These are phyloP conservation scores for Hydrotaea cyrtoneurina DNA, from an alignment of 2,888 invertebrate species.

Conservation along the genomic window DNA sequence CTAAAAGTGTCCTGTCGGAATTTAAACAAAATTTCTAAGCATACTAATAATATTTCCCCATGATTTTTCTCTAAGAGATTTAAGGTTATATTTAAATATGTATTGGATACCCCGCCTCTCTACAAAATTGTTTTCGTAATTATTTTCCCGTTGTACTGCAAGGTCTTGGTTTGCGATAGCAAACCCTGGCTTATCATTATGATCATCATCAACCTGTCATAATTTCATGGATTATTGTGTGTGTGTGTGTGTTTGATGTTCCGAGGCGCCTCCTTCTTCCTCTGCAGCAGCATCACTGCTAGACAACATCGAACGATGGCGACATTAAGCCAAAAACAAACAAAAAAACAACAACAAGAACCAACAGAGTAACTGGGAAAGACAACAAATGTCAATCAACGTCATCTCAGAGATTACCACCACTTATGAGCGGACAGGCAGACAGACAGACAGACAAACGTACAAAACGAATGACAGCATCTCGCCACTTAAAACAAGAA, in stretches of 20 bases:
- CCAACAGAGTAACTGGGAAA: background rate
- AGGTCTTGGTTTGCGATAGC: too few species aligned
- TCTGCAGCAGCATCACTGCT: background rate
- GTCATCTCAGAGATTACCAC: slow-evolving; percentile 44
- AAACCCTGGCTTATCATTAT: slow-evolving; percentile 1
- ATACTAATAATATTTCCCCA: too few species aligned
- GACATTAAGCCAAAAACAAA: slow-evolving; percentile 29
- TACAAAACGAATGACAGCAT: slow-evolving; percentile 51
- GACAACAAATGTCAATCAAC: slow-evolving; percentile 67
- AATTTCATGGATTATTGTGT: slow-evolving; percentile 29
- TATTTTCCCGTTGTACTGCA: too few species aligned
- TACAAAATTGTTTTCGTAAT: too few species aligned
- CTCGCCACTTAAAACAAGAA: slow-evolving; percentile 5
- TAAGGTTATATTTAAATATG: too few species aligned
- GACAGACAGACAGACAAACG: too few species aligned
- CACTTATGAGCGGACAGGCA: background rate
- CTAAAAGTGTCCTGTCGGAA: too few species aligned
- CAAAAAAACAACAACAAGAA: slow-evolving; percentile 22
- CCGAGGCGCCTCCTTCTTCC: slow-evolving; percentile 33
- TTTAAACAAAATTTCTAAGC: too few species aligned
- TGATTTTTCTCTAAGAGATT: too few species aligned
- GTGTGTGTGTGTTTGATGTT: slow-evolving; percentile 20
- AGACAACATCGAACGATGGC: background rate
- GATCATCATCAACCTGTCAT: slow-evolving; percentile 54
- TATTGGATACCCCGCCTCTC: too few species aligned